Conservation (phyloP, 2,113 vertebrate species). For the Lichenostomus cassidix region DNA sequence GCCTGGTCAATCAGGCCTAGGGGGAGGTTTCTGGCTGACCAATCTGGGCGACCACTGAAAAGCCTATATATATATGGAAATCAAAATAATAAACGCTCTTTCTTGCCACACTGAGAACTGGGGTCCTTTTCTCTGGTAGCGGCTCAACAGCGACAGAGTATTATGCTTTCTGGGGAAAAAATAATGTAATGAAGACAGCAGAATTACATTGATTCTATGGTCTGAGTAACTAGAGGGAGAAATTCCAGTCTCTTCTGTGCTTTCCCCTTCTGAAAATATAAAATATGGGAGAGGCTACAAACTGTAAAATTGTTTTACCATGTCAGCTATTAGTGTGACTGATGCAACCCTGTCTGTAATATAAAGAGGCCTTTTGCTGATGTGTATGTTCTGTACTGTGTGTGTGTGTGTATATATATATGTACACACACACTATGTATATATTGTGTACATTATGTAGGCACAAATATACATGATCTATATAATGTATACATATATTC, state of each 20-base stretch:
- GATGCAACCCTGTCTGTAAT: background rate
- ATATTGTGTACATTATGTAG: background rate
- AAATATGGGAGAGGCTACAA: background rate
- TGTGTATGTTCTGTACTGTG: background rate
- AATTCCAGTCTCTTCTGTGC: background rate
- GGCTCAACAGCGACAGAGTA: no score
- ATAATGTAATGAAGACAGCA: constrained; percentile 56
- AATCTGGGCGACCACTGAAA: no score
- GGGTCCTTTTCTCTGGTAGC: no score
- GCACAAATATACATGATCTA: background rate
- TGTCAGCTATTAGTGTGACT: background rate
- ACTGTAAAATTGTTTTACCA: background rate
- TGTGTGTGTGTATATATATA: background rate
- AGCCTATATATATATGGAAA: no score
- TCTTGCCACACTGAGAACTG: no score
- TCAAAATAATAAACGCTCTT: no score
- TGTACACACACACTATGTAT: background rate
- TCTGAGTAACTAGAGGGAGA: constrained; percentile 39
- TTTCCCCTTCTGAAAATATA: background rate
- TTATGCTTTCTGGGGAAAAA: constrained; percentile 45
- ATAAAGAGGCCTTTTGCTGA: background rate
- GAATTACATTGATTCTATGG: constrained; percentile 16
- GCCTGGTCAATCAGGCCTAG: no score
- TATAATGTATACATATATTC: background rate
- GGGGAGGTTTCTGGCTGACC: no score